Evolutionary conservation across 2,888 invertebrate species (phyloP), one percentile per base, ranked within the genome.

Genomic region (Therioaphis trifolii): DNA sequence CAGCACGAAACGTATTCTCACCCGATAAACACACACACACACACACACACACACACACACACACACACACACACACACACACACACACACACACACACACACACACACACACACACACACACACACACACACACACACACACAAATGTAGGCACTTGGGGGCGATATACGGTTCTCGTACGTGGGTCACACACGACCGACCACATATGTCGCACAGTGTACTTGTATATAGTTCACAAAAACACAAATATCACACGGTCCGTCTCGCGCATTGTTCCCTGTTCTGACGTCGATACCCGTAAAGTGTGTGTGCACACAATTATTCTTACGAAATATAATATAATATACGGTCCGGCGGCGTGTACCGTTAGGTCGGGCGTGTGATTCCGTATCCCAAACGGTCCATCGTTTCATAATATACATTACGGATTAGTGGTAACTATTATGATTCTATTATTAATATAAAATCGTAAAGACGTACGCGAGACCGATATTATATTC

Each of bases 241-340:
- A 66, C 12, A 66, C 27, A 27, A 35, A 72, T n/a, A 72, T 27
- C 71, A 52, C 49, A 49, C 27, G 63, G 46, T 40, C 7, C 46
- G 27, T 46, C 21, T 14, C 9, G 21, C 24, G 35, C 35, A 24
- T 68, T 71, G 24, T 61, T 15, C 52, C 52, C 18, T 7, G 35
- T 5, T 7, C 35, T 5, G 35, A 3, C 35, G 35, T 7, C 35
- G 35, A 35, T 3, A 52, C n/a, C 2, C 46, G 11, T 9, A 9
- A 11, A 49, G 15, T 4, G 52, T 52, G 7, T 4, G 4, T 52
- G 4, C n/a, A 52, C 18, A 4, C 5, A n/a, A n/a, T 52, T 15
- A 49, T 49, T 2, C 15, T 15, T 15, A 52, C 7, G 52, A 1
- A 7, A 18, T 52, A 35, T 35, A 35, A 3, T 35, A 7, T 35